Percentiles rank a stretch among this genome's conserved stretches.
Evolutionary conservation across 2,888 invertebrate species (phyloP).

Genomic region (Conomelus anceps): DNA sequence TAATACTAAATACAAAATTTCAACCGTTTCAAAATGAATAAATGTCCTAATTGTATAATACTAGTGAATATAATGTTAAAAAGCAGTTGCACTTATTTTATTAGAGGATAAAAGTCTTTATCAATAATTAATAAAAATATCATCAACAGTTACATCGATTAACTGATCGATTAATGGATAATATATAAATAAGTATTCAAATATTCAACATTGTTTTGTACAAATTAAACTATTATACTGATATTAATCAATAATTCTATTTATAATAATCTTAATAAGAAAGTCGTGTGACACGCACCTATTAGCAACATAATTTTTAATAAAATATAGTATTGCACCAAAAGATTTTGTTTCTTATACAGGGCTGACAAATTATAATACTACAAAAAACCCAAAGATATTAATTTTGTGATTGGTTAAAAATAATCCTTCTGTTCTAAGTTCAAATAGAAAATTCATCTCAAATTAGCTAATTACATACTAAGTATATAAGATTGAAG

Average conservation of each 20-base stretch:
- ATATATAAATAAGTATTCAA: slow-evolving; percentile 25
- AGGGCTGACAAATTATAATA: neutral
- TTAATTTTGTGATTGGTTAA: neutral
- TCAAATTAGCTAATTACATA: neutral
- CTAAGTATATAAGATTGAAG: slow-evolving; percentile 13
- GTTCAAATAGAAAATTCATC: neutral
- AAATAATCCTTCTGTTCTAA: neutral
- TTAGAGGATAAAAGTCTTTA: neutral
- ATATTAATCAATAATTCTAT: neutral
- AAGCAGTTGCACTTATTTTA: slow-evolving; percentile 25
- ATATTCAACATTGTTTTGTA: neutral
- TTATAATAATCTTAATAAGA: neutral
- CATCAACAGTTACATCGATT: neutral
- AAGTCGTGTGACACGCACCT: neutral
- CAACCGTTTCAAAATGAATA: slow-evolving; percentile 31
- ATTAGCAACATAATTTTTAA: neutral
- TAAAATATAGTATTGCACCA: neutral
- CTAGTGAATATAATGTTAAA: slow-evolving; percentile 30
- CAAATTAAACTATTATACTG: neutral
- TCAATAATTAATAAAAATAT: neutral
- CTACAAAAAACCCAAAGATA: neutral
- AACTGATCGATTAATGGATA: slow-evolving; percentile 15
- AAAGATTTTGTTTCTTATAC: neutral
- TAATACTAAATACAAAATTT: slow-evolving; percentile 25
- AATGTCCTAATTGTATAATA: slow-evolving; percentile 27